Percentiles rank a stretch among this genome's conserved stretches.
Conservation (phyloP, 2,888 invertebrate species). For the Gerris lacustris region DNA sequence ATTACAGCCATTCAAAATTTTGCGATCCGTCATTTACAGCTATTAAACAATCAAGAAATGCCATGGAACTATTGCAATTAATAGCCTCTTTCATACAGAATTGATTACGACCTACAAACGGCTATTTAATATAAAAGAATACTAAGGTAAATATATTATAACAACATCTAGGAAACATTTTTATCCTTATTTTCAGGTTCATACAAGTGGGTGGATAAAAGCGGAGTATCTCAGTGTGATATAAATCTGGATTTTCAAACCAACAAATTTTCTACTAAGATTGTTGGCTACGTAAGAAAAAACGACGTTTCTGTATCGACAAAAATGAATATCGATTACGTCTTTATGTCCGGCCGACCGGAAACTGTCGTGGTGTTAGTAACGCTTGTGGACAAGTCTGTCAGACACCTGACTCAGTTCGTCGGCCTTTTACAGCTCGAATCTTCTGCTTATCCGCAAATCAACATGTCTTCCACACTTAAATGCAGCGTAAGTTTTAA, state of each 20-base stretch:
- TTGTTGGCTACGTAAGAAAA: constrained; percentile 59
- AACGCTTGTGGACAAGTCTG: constrained; percentile 42
- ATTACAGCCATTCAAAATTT: too few species aligned
- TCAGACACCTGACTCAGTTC: constrained; percentile 46
- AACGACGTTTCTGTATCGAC: constrained; percentile 43
- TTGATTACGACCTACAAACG: too few species aligned
- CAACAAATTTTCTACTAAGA: constrained; percentile 56
- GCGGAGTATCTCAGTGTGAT: constrained; percentile 62
- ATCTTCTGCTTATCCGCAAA: constrained; percentile 62
- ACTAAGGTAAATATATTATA: too few species aligned
- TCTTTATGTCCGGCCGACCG: constrained; percentile 44
- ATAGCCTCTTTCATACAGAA: too few species aligned
- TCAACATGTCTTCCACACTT: constrained; percentile 53
- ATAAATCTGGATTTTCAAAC: constrained; percentile 65
- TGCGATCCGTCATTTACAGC: too few species aligned
- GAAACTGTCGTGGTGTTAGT: constrained; percentile 31
- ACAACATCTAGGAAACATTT: neutral
- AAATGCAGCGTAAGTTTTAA: constrained; percentile 47
- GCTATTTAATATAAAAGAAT: too few species aligned
- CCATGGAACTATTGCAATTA: too few species aligned
- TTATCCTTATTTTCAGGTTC: constrained; percentile 40
- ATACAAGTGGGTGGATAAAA: constrained; percentile 49
- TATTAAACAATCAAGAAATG: too few species aligned
- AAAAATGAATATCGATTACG: constrained; percentile 53
- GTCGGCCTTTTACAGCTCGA: constrained; percentile 54